Evolutionary conservation across 2,113 vertebrate species (phyloP).

Genomic region (Pampusana beccarii): DNA sequence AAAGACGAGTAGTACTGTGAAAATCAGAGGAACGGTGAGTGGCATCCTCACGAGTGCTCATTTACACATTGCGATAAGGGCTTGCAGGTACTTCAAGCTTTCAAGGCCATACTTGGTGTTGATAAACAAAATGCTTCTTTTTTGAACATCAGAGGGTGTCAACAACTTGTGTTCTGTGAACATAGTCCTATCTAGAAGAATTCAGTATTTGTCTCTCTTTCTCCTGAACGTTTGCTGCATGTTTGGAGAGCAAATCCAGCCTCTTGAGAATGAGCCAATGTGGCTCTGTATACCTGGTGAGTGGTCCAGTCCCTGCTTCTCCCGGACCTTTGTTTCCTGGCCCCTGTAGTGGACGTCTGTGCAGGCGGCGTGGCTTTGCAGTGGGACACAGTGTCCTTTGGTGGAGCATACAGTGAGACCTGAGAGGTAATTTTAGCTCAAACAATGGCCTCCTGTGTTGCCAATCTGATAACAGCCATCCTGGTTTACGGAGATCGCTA

Average conservation of each 20-base stretch:
- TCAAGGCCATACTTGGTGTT: neutral
- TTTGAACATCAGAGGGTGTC: neutral
- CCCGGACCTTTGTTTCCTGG: neutral
- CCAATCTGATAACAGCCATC: slow-evolving; percentile 59
- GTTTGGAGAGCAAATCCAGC: neutral
- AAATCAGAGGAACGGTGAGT: neutral
- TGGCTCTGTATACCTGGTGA: neutral
- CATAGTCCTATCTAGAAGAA: neutral
- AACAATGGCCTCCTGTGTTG: slow-evolving; percentile 30
- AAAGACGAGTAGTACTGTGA: neutral
- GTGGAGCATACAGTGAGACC: neutral
- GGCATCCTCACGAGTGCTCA: neutral
- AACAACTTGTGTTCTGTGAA: neutral
- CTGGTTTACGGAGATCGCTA: neutral
- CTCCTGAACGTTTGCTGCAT: neutral
- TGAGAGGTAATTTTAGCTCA: slow-evolving; percentile 45
- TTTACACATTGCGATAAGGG: neutral
- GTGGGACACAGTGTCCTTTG: neutral
- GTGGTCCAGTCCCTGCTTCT: neutral
- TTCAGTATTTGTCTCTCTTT: neutral
- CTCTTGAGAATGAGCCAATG: neutral
- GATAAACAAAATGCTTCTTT: neutral
- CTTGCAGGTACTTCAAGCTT: neutral
- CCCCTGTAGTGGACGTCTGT: neutral
- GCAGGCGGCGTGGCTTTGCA: neutral